Conservation (phyloP, 2,888 invertebrate species). For the Calephelis perditalis region DNA sequence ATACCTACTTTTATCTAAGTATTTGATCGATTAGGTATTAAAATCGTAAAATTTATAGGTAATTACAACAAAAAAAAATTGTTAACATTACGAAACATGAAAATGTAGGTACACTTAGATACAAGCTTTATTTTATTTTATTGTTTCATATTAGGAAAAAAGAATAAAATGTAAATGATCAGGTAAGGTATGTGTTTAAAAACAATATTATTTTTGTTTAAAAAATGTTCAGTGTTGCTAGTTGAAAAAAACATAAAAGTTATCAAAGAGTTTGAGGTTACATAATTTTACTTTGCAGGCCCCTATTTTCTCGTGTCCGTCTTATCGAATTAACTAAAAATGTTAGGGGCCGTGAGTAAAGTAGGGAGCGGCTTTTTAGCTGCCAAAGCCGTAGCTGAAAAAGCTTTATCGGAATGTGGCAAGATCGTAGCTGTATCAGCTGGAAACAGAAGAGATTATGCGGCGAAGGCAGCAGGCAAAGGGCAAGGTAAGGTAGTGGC, state of each 20-base stretch:
- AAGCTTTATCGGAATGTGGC: constrained; percentile 76
- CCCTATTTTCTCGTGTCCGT: constrained; percentile 43
- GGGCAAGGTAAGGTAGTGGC: constrained; percentile 88
- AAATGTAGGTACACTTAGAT: no score
- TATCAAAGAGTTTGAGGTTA: constrained; percentile 40
- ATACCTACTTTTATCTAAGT: no score
- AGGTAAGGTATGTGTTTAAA: no score
- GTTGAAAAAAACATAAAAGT: constrained; percentile 11
- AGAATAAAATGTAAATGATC: no score
- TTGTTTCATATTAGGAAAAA: no score
- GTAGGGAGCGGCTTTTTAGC: constrained; percentile 79
- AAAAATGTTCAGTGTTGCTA: constrained; percentile 1
- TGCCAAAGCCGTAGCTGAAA: constrained; percentile 77
- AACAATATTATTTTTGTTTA: no score
- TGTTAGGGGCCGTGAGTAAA: constrained; percentile 81
- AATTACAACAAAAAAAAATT: no score
- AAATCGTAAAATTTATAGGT: no score
- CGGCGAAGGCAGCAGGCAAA: constrained; percentile 43
- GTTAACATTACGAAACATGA: no score
- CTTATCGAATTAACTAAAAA: constrained; percentile 53
- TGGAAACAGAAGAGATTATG: constrained; percentile 58
- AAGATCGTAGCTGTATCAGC: constrained; percentile 69
- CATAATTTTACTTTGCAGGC: constrained; percentile 57
- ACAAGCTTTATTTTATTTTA: no score
- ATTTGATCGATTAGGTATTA: no score